Evolutionary conservation across 2,113 vertebrate genomes (phyloP).

Genomic region (Nipponia nippon): DNA sequence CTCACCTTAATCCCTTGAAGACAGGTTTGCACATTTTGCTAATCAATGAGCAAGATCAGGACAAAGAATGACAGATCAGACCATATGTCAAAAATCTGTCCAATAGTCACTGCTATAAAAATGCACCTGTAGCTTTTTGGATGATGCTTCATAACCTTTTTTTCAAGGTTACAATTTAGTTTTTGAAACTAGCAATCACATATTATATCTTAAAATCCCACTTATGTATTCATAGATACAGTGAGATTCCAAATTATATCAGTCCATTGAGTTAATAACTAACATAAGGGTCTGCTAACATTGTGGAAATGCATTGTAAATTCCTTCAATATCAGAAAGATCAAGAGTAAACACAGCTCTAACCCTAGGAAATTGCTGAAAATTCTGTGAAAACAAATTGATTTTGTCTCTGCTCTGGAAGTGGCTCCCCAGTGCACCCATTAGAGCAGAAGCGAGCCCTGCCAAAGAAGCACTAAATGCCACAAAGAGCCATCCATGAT

Average conservation of each 20-base stretch:
- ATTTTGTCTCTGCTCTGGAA: slow-evolving; percentile 12
- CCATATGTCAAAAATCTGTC: not conserved
- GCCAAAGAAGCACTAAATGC: not conserved
- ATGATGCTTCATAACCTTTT: not conserved
- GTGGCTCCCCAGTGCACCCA: not conserved
- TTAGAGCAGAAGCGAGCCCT: not conserved
- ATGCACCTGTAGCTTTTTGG: not conserved
- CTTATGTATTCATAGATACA: not conserved
- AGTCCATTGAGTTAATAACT: not conserved
- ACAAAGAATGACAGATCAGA: not conserved
- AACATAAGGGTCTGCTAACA: not conserved
- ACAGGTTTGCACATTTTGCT: not conserved
- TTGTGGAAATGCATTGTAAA: not conserved
- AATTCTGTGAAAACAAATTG: slow-evolving; percentile 31
- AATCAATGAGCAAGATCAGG: not conserved
- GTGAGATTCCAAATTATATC: not conserved
- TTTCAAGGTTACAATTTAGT: not conserved
- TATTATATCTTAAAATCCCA: not conserved
- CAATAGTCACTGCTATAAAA: not conserved
- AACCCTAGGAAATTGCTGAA: not conserved
- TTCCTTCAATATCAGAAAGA: not conserved
- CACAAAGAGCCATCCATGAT: not conserved
- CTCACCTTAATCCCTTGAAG: not conserved
- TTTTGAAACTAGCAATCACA: not conserved
- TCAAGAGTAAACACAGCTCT: not conserved